Evolutionary conservation across 2,113 vertebrate species (phyloP).

Genomic region (Sphyrna mokarran): DNA sequence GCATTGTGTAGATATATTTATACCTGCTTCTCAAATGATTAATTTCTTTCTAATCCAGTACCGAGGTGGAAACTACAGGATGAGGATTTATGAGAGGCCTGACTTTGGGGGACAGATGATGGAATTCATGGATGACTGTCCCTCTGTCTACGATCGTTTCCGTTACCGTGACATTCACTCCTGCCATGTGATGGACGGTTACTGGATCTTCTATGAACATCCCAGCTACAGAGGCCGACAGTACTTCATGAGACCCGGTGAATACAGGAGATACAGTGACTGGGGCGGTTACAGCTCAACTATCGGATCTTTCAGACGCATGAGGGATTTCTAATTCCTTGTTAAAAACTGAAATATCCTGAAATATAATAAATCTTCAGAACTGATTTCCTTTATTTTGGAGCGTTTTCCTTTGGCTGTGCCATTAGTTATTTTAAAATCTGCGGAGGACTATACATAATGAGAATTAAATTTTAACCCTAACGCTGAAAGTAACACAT

Average conservation of each 20-base stretch:
- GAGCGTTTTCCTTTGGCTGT: too few species aligned
- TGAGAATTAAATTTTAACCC: too few species aligned
- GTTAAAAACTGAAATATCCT: background rate
- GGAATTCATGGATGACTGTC: conserved; percentile 37
- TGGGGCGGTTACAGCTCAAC: background rate
- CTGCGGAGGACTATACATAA: too few species aligned
- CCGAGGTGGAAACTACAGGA: conserved; percentile 43
- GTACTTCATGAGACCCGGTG: conserved; percentile 37
- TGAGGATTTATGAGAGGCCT: conserved; percentile 1
- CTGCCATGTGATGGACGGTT: conserved; percentile 36
- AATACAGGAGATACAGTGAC: conserved; percentile 27
- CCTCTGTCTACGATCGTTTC: conserved; percentile 20
- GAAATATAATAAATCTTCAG: too few species aligned
- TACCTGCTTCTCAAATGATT: background rate
- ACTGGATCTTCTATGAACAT: conserved; percentile 34
- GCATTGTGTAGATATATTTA: background rate
- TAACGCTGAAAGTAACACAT: too few species aligned
- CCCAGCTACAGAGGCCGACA: conserved; percentile 36
- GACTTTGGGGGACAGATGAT: conserved; percentile 36
- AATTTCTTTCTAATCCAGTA: conserved; percentile 46
- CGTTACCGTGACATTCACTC: conserved; percentile 23
- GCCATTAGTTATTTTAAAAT: too few species aligned
- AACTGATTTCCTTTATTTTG: too few species aligned
- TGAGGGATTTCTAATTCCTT: conserved; percentile 2
- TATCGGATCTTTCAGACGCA: background rate